Conservation (phyloP, 2,797 vertebrate genomes). For the Ceyx erithaca region DNA sequence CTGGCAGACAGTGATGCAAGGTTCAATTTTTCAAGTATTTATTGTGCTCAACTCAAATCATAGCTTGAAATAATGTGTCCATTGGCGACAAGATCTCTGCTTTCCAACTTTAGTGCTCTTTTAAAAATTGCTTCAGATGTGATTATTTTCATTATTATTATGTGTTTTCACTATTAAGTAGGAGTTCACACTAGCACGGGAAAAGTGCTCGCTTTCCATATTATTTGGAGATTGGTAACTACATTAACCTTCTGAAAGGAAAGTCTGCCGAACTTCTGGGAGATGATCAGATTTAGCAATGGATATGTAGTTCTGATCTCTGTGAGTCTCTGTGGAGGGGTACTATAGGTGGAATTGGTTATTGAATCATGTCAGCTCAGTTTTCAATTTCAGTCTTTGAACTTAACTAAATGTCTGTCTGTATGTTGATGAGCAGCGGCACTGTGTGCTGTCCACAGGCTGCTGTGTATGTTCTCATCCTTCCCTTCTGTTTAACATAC, state of each 20-base stretch:
- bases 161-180: rapidly evolving
- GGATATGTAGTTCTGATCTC: neutral
- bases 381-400: neutral
- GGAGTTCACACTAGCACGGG: neutral
- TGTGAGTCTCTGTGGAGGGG: rapidly evolving
- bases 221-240: neutral
- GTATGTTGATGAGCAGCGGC: rapidly evolving
- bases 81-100: neutral
- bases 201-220: neutral
- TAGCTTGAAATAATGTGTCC: neutral
- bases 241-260: neutral
- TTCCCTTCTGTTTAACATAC: neutral
- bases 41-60: neutral
- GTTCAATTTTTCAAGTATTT: neutral
- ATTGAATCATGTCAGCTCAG: neutral
- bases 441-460: rapidly evolving
- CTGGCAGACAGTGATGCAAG: neutral
- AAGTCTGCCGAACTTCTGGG: neutral
- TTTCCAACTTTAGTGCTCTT: neutral
- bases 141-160: neutral
- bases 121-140: neutral
- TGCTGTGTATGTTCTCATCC: neutral
- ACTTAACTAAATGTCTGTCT: neutral
- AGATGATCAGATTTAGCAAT: neutral
- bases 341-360: neutral